These are phyloP conservation scores for Apotomis capreana DNA, from an alignment of 2,888 invertebrate species.

Conservation along the genomic window DNA sequence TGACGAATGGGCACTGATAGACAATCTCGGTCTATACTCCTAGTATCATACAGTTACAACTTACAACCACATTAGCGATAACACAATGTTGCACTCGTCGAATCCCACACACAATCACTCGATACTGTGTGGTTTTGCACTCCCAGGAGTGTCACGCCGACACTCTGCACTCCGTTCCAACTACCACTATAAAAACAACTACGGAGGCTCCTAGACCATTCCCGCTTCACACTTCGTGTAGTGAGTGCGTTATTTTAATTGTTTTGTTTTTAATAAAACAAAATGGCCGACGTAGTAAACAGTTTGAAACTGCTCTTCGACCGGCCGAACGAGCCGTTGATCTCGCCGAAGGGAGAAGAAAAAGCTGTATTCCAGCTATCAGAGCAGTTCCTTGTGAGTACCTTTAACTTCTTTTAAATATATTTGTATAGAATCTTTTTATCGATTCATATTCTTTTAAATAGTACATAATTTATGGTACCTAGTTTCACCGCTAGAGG, in stretches of 20 bases:
- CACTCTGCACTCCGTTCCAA: slow-evolving; percentile 49
- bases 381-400: slow-evolving; percentile 84
- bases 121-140: slow-evolving; percentile 45
- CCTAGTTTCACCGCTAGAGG: no score
- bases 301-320: slow-evolving; percentile 80
- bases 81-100: neutral
- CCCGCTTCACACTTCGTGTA: slow-evolving; percentile 75
- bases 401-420: no score
- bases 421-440: no score
- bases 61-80: neutral
- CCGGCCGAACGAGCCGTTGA: slow-evolving; percentile 84
- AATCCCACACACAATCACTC: neutral
- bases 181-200: slow-evolving; percentile 49
- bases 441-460: no score
- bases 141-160: slow-evolving; percentile 16
- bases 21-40: no score
- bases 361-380: slow-evolving; percentile 85
- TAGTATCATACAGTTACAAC: neutral
- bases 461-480: no score
- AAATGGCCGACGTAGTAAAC: slow-evolving; percentile 59
- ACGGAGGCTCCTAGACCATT: slow-evolving; percentile 47
- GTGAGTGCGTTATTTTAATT: slow-evolving; percentile 52
- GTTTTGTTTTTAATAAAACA: slow-evolving; percentile 43
- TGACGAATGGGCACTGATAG: no score
- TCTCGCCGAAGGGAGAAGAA: slow-evolving; percentile 84